A percentile compares a stretch with the other conserved stretches of the same genome.
These are phyloP conservation scores for Hypselothyrea guttata DNA, from an alignment of 2,888 invertebrate genomes.

Conservation along the genomic window DNA sequence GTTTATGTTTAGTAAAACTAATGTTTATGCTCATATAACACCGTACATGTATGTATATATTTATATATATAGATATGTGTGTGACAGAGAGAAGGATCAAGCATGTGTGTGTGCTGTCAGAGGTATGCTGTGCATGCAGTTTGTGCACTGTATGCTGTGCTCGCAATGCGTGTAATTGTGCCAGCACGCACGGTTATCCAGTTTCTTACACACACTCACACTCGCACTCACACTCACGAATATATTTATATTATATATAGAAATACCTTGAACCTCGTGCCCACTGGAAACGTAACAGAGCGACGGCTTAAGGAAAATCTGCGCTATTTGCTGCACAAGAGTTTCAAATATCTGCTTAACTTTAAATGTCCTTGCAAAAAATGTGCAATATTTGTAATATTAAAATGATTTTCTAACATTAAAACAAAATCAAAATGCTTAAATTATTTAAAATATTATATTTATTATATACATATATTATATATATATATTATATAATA, in stretches of 20 bases:
- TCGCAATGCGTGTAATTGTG: constrained; percentile 55
- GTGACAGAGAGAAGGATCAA: not conserved
- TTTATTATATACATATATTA: no score
- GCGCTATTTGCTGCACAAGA: no score
- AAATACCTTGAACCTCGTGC: not conserved
- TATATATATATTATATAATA: no score
- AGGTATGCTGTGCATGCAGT: constrained; percentile 17
- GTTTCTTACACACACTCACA: constrained; percentile 9
- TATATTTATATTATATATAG: constrained; percentile 8
- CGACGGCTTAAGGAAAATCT: no score
- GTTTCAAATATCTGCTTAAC: no score
- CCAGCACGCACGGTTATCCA: constrained; percentile 43
- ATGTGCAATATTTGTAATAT: no score
- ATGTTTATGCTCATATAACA: constrained; percentile 42
- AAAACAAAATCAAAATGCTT: no score
- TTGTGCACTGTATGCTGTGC: constrained; percentile 13
- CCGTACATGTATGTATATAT: constrained; percentile 6
- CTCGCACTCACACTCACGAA: not conserved
- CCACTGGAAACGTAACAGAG: not conserved
- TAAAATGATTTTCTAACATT: no score
- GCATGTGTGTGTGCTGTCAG: constrained; percentile 5
- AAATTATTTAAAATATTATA: no score
- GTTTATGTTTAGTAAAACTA: constrained; percentile 57
- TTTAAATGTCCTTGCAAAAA: no score
- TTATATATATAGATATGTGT: constrained; percentile 1